These are phyloP conservation scores for Zingel zingel DNA, from an alignment of 2,113 vertebrate species.

Conservation along the genomic window DNA sequence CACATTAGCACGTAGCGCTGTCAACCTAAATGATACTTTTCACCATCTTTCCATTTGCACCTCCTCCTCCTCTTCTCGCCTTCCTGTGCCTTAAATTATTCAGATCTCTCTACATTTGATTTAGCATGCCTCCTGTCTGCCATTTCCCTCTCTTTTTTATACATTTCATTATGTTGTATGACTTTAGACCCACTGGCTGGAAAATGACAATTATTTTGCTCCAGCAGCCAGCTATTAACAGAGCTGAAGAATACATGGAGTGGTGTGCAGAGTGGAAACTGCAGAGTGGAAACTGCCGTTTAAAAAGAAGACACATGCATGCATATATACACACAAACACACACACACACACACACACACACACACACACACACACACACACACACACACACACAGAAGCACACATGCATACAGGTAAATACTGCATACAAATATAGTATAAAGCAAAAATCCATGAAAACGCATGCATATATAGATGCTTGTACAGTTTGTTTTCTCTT, in stretches of 20 bases:
- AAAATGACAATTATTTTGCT: conserved; percentile 90
- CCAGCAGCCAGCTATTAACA: conserved; percentile 87
- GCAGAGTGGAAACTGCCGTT: conserved; percentile 55
- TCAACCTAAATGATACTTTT: conserved; percentile 87
- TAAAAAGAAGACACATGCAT: conserved; percentile 49
- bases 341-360: conserved; percentile 17
- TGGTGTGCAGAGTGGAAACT: conserved; percentile 67
- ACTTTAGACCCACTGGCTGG: conserved; percentile 89
- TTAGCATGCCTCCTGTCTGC: conserved; percentile 86
- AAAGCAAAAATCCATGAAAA: conserved; percentile 15
- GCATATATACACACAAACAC: conserved; percentile 17
- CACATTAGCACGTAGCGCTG: conserved; percentile 83
- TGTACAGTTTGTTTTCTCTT: conserved; percentile 22
- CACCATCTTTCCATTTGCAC: conserved; percentile 83
- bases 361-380: background rate
- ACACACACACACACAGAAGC: conserved; percentile 10
- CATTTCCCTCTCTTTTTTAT: conserved; percentile 83
- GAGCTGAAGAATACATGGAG: conserved; percentile 82
- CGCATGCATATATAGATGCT: conserved; percentile 10
- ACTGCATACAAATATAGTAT: background rate
- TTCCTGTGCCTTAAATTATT: conserved; percentile 87
- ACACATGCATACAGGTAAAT: conserved; percentile 45
- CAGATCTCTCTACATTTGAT: conserved; percentile 87
- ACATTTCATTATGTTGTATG: conserved; percentile 89
- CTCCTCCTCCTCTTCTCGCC: conserved; percentile 79